Evolutionary conservation across 2,797 vertebrate species (phyloP).

Genomic region (Gallirallus australis): DNA sequence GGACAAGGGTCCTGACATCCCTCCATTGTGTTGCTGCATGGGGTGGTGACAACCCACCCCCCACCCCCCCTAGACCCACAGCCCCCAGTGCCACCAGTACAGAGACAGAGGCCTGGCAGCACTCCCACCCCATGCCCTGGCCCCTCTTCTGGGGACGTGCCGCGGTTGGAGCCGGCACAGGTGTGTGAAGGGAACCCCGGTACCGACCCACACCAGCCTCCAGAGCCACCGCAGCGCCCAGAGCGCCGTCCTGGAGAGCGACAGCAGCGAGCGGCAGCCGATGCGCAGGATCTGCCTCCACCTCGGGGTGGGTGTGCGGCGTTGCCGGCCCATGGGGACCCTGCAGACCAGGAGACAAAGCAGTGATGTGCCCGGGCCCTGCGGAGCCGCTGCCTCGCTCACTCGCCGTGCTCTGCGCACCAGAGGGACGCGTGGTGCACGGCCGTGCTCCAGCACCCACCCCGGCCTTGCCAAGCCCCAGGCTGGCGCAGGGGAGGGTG

Average conservation of each 20-base stretch:
- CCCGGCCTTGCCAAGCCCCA: rapidly evolving
- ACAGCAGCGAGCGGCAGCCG: not conserved
- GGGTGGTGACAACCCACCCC: no score
- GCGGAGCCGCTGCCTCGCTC: rapidly evolving
- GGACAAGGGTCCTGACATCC: rapidly evolving
- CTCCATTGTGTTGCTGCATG: rapidly evolving
- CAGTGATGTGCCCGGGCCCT: rapidly evolving
- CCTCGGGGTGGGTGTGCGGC: rapidly evolving
- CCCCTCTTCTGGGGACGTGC: rapidly evolving
- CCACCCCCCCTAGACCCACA: no score
- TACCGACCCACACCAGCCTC: not conserved
- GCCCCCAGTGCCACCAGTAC: no score
- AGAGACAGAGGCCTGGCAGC: no score
- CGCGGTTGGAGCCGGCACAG: rapidly evolving
- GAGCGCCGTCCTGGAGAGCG: not conserved
- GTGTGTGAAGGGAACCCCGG: rapidly evolving
- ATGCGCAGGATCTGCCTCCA: not conserved
- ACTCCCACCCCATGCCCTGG: rapidly evolving
- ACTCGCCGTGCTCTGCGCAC: rapidly evolving
- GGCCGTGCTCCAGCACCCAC: rapidly evolving
- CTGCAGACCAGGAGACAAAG: rapidly evolving
- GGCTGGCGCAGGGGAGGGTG: rapidly evolving
- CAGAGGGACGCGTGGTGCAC: rapidly evolving
- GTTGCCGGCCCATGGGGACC: not conserved
- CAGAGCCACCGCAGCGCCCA: conserved; percentile 9